Percentiles rank a stretch among this genome's conserved stretches.
Conservation (phyloP, 2,797 vertebrate genomes). For the Anguilla marmorata region DNA sequence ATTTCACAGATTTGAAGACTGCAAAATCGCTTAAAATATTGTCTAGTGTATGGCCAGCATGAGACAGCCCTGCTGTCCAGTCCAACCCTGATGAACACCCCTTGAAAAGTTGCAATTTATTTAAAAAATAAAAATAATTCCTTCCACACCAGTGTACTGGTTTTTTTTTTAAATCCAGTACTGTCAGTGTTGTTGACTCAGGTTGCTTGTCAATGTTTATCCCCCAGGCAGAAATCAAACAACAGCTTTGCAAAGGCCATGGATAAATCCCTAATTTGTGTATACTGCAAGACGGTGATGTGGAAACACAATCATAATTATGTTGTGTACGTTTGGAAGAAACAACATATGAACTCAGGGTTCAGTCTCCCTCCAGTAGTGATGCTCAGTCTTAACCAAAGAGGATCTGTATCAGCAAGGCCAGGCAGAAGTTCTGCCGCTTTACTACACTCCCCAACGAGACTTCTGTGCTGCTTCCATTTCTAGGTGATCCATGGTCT, state of each 20-base stretch:
- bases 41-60: too few species aligned
- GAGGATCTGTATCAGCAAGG: neutral
- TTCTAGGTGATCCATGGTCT: constrained; percentile 66
- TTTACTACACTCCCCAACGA: constrained; percentile 40
- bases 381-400: neutral
- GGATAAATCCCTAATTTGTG: neutral
- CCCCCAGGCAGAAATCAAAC: neutral
- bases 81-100: too few species aligned
- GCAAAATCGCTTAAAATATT: too few species aligned
- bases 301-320: neutral
- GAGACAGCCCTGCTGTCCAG: too few species aligned
- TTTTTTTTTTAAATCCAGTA: neutral
- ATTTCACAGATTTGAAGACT: neutral
- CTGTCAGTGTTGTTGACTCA: neutral
- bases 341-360: neutral
- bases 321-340: neutral
- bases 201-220: neutral
- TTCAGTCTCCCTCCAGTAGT: neutral
- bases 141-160: too few species aligned
- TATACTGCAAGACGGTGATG: neutral
- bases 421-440: neutral
- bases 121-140: too few species aligned
- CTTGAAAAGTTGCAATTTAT: too few species aligned
- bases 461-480: constrained; percentile 60
- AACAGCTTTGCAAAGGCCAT: neutral